Percentiles rank a stretch among this genome's conserved stretches.
Conservation (phyloP, 2,888 invertebrate species). For the Ctenicera cuprea region DNA sequence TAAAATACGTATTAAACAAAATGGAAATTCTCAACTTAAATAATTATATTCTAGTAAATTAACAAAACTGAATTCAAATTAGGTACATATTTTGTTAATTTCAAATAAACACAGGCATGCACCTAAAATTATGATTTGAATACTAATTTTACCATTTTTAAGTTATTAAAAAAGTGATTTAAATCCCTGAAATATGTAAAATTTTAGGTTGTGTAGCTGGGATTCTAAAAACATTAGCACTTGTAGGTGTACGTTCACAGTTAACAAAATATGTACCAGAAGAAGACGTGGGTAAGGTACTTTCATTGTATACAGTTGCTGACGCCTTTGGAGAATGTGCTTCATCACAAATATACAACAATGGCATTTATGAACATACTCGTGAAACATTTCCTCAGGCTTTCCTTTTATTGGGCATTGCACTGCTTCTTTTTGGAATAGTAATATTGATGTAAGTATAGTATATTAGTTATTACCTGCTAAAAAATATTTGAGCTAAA, state of each 20-base stretch:
- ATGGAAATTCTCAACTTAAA: too few relatives aligned
- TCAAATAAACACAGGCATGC: too few relatives aligned
- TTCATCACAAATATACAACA: conserved; percentile 76
- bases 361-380: conserved; percentile 74
- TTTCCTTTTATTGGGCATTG: conserved; percentile 76
- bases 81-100: too few relatives aligned
- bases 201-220: conserved; percentile 57
- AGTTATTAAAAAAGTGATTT: too few relatives aligned
- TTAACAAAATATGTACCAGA: conserved; percentile 69
- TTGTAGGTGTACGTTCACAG: conserved; percentile 67
- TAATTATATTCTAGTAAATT: too few relatives aligned
- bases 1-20: too few relatives aligned
- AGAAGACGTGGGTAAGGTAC: conserved; percentile 69
- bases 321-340: conserved; percentile 76
- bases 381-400: conserved; percentile 74
- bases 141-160: too few relatives aligned
- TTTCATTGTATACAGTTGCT: conserved; percentile 77
- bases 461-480: too few relatives aligned
- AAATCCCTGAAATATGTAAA: too few relatives aligned
- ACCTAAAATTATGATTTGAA: too few relatives aligned
- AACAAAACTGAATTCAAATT: too few relatives aligned
- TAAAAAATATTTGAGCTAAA: not conserved
- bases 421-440: conserved; percentile 73
- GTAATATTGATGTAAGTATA: conserved; percentile 72
- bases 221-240: conserved; percentile 65